A percentile compares a stretch with the other conserved stretches of the same genome.
These are phyloP conservation scores for Drosophila nigromelanica DNA, from an alignment of 1,140 invertebrate genomes.

Conservation along the genomic window DNA sequence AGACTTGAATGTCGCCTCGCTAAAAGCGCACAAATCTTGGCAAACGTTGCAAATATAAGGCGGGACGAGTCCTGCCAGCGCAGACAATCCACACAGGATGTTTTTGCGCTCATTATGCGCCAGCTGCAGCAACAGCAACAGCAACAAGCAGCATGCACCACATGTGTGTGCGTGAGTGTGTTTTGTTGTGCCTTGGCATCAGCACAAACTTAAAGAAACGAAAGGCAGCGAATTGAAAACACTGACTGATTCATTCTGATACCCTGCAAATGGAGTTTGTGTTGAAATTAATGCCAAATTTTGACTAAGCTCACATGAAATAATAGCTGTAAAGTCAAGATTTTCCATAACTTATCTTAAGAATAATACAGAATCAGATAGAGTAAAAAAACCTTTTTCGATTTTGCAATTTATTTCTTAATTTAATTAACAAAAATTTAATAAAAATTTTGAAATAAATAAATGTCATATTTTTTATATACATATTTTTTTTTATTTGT, in stretches of 20 bases:
- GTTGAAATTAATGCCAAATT: no score
- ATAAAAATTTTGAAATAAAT: no score
- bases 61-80: conserved; percentile 42
- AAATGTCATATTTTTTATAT: not conserved
- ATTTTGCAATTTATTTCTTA: no score
- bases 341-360: no score
- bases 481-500: not conserved
- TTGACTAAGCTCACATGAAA: no score
- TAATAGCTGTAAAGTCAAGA: no score
- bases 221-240: conserved; percentile 6
- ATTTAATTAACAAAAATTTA: no score
- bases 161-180: conserved; percentile 19
- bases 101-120: conserved; percentile 78
- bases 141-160: conserved; percentile 26
- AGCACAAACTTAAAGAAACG: conserved; percentile 54
- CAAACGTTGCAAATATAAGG: conserved; percentile 60
- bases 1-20: conserved; percentile 59
- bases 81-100: conserved; percentile 72
- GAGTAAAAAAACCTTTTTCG: no score
- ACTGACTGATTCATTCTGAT: conserved; percentile 25
- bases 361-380: no score
- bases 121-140: conserved; percentile 60
- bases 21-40: conserved; percentile 78
- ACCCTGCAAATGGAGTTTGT: conserved; percentile 9
- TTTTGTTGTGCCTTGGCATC: conserved; percentile 67